Conservation (phyloP, 1,140 invertebrate genomes). For the Homarus americanus region DNA sequence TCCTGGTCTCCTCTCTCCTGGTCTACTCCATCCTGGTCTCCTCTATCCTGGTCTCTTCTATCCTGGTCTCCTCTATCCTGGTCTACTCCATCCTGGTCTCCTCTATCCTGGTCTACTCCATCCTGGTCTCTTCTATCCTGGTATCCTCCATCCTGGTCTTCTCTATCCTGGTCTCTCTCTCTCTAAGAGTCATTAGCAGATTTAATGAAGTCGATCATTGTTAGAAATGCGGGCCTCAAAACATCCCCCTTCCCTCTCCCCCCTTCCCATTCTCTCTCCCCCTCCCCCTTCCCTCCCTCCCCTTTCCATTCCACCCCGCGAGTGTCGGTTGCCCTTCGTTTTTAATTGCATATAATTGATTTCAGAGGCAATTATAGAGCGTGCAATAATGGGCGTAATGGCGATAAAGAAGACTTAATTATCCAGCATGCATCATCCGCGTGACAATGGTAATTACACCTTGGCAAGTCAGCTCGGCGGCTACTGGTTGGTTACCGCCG, state of each 20-base stretch:
- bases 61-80: too few relatives aligned
- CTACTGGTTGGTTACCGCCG: conserved; percentile 35
- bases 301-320: not conserved
- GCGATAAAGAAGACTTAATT: conserved; percentile 69
- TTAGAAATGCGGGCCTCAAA: not conserved
- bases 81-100: too few relatives aligned
- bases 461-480: conserved; percentile 14
- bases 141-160: too few relatives aligned
- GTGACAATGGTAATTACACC: conserved; percentile 60
- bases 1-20: too few relatives aligned
- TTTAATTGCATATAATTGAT: conserved; percentile 70
- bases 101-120: too few relatives aligned
- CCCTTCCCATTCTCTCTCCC: too few relatives aligned
- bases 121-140: too few relatives aligned
- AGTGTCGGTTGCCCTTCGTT: conserved; percentile 27
- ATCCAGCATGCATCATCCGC: conserved; percentile 52
- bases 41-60: too few relatives aligned
- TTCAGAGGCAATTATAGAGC: conserved; percentile 63
- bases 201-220: conserved; percentile 35
- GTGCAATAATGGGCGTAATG: conserved; percentile 66
- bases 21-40: too few relatives aligned
- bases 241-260: not conserved
- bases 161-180: too few relatives aligned
- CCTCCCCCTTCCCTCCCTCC: not conserved
- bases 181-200: conserved; percentile 24